Conservation (phyloP, 2,797 vertebrate genomes). For the Hirundo rustica region DNA sequence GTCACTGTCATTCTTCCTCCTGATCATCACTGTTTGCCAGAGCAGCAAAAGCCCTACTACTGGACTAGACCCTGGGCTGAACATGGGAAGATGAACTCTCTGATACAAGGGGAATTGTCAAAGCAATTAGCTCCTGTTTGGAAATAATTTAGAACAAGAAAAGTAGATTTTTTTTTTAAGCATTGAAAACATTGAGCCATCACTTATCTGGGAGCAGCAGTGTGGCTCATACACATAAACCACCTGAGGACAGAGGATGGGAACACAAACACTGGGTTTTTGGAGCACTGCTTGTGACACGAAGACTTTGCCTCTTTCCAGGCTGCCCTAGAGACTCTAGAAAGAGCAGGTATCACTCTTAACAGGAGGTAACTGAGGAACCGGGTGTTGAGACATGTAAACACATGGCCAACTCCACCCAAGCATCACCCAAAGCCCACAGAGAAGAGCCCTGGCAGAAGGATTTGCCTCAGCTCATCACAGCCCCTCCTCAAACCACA, state of each 20-base stretch:
- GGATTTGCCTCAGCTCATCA: not conserved
- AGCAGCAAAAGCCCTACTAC: not conserved
- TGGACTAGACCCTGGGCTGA: not conserved
- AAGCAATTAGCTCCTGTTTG: not conserved
- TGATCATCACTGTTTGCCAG: not conserved
- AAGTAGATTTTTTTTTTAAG: not conserved
- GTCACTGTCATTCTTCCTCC: not conserved
- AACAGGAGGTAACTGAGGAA: not conserved
- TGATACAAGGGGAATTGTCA: not conserved
- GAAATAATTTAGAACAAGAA: not conserved
- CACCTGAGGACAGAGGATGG: not conserved
- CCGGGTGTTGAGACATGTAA: not conserved
- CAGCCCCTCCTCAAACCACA: not conserved
- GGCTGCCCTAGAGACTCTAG: not conserved
- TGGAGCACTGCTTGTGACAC: not conserved
- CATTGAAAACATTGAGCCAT: not conserved
- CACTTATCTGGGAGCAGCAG: not conserved
- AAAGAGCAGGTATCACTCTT: not conserved
- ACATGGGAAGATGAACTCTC: not conserved
- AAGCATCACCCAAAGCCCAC: not conserved
- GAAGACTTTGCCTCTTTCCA: not conserved
- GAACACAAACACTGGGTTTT: not conserved
- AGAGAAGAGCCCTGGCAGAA: not conserved
- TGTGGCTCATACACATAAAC: rapidly evolving
- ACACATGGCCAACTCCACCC: rapidly evolving